These are phyloP conservation scores for Sapajus apella DNA, from an alignment of 2,113 vertebrate genomes.

Conservation along the genomic window DNA sequence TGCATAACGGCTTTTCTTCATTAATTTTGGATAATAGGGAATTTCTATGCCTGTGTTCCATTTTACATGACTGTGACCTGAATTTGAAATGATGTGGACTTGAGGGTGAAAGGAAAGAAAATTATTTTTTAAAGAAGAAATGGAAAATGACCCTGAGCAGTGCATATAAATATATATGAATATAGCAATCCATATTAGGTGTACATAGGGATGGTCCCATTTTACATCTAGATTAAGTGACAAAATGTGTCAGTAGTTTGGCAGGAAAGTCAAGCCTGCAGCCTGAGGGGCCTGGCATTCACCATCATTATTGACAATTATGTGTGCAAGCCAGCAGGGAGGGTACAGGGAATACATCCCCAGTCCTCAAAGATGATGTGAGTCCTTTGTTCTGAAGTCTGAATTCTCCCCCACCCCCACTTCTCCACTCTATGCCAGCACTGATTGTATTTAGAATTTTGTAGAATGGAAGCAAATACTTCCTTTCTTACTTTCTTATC, in stretches of 20 bases:
- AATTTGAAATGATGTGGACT: background rate
- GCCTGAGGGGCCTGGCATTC: background rate
- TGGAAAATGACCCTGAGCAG: background rate
- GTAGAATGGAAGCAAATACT: background rate
- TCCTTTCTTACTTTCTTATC: no score
- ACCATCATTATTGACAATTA: no score
- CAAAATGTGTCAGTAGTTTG: fast-evolving
- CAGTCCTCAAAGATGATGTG: background rate
- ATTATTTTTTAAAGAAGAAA: background rate
- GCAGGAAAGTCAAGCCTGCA: background rate
- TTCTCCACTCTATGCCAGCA: background rate
- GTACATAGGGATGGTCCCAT: background rate
- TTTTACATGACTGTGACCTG: background rate
- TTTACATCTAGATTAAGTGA: background rate
- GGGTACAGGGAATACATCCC: fast-evolving
- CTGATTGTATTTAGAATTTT: background rate
- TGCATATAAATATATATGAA: background rate
- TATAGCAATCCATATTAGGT: fast-evolving
- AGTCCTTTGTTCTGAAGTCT: background rate
- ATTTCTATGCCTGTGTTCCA: background rate
- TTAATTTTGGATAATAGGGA: background rate
- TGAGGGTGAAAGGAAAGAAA: background rate
- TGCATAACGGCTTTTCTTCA: background rate
- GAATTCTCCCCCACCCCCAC: no score
- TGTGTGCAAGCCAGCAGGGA: fast-evolving